Base-by-base conservation (phyloP, 2,888 invertebrate genomes). In the Geotrupes spiniger region DNA sequence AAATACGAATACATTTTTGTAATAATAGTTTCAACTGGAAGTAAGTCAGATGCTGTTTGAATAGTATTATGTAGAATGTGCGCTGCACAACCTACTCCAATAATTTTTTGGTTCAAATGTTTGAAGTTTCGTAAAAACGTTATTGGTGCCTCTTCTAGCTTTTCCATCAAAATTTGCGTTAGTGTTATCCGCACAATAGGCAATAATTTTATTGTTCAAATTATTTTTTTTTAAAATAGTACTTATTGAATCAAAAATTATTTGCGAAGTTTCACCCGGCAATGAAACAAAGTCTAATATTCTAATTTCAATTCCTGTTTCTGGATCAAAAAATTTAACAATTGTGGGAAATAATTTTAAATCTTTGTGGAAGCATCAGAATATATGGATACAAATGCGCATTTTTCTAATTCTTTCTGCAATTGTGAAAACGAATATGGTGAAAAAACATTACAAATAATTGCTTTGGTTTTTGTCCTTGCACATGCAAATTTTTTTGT, bases 31-130 rank as follows among this genome's bases (percentile, higher is more conserved):
- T 69, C 61, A 25, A 38, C 38, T 6, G 38, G 38, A 2, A 16
- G 11, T 15, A 38, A 38, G 25, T 38, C 17, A 11, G 38, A 6
- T 14, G 38, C 38, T 38, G 38, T 38, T 38, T 38, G 38, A 38
- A 67, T 49, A 14, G 61, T 43, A 53, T 66, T 69, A 46, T 67
- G 62, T 9, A 63, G 44, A 31, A 69, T 65, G 53, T 70, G 67
- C 15, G 63, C 68, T 33, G 53, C 60, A 57, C 65, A 70, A 8
- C 61, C 62, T 14, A 59, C 46, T 14, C 57, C 62, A 44, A 59
- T 39, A 14, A n/a, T n/a, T n/a, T n/a, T n/a, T n/a, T n/a, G n/a
- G n/a, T 55, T 48, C 5, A 52, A 43, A 47, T 37, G 15, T 2
- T 37, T 16, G 11, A 15, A 11, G 17, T 15, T n/a, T n/a, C n/a